A percentile compares a stretch with the other conserved stretches of the same genome.
Evolutionary conservation across 2,113 vertebrate genomes (phyloP).

Genomic region (Hucho hucho): DNA sequence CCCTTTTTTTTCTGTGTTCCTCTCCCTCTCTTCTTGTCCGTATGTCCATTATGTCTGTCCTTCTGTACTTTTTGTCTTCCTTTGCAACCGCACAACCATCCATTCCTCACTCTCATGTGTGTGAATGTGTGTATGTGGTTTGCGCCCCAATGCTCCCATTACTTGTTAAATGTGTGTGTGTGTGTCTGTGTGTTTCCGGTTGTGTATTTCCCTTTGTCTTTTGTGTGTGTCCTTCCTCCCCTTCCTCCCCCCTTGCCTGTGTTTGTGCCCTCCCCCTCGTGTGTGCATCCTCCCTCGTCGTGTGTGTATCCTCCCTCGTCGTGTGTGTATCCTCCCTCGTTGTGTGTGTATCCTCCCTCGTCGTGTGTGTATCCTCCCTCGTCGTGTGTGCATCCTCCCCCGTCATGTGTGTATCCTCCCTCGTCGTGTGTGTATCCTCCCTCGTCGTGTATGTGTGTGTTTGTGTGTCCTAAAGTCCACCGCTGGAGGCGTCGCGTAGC

Average conservation of each 20-base stretch:
- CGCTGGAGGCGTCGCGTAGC: constrained; percentile 78
- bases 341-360: too few species aligned
- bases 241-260: not conserved
- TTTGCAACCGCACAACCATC: not conserved
- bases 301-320: too few species aligned
- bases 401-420: not conserved
- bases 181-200: not conserved
- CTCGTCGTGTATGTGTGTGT: constrained; percentile 19
- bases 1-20: constrained; percentile 27
- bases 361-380: too few species aligned
- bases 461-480: constrained; percentile 69
- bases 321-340: too few species aligned
- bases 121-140: constrained; percentile 24
- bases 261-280: not conserved
- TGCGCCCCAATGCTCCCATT: too few species aligned
- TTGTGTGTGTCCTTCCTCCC: too few species aligned
- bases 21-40: constrained; percentile 13
- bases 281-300: too few species aligned
- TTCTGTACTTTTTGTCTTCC: not conserved
- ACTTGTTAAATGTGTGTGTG: constrained; percentile 16
- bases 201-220: not conserved
- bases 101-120: not conserved
- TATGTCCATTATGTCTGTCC: constrained; percentile 7
- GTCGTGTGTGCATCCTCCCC: not conserved
- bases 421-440: constrained; percentile 24